Conservation (phyloP, 2,113 vertebrate species). For the Sturnus vulgaris region DNA sequence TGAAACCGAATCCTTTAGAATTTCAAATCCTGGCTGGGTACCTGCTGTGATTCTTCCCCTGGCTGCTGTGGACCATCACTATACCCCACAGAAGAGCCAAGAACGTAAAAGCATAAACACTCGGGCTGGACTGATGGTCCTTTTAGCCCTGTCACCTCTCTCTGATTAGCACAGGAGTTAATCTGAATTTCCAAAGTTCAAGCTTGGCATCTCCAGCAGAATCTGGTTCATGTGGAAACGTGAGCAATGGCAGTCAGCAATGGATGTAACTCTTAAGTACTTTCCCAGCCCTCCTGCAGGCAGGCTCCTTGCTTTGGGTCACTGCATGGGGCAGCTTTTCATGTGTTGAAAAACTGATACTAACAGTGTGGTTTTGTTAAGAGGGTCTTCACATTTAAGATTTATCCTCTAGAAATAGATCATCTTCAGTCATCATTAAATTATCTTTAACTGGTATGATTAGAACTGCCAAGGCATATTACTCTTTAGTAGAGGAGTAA, state of each 20-base stretch:
- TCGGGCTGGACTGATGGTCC: neutral
- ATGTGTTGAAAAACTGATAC: neutral
- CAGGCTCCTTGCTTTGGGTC: neutral
- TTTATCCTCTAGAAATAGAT: constrained; percentile 9
- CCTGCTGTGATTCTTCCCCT: neutral
- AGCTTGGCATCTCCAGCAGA: neutral
- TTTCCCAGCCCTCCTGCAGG: neutral
- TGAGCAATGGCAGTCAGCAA: neutral
- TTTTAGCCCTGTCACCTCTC: neutral
- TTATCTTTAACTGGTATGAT: constrained; percentile 5
- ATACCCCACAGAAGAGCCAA: neutral
- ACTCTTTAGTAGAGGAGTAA: neutral
- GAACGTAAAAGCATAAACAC: neutral
- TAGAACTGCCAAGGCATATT: neutral
- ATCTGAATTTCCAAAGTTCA: neutral
- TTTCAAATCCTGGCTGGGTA: neutral
- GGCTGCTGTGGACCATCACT: neutral
- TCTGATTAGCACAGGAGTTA: neutral
- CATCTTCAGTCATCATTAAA: neutral
- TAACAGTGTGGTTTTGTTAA: neutral
- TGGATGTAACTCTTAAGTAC: neutral
- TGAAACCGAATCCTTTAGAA: neutral
- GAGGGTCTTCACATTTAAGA: neutral
- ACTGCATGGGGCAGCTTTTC: neutral
- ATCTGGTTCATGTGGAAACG: neutral